phyloP scores from a whole-genome alignment of 2,888 invertebrate species.

The Phalangium opilio region DNA sequence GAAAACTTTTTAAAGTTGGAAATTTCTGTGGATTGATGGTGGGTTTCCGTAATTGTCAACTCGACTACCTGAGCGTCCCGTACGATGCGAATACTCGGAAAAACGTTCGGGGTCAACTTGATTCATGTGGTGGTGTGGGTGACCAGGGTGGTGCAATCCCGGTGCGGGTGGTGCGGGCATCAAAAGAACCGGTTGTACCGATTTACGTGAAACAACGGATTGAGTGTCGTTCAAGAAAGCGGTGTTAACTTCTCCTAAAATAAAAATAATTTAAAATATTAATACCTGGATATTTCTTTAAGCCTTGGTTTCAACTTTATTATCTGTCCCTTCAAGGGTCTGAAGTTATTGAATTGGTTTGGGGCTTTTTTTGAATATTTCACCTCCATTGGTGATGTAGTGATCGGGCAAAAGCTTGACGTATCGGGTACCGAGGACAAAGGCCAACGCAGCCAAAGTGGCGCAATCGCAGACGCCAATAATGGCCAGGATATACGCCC shows the following conservation, averaged over 20 bases:
- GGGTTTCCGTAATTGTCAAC: too few species aligned
- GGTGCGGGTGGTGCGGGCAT: slow-evolving; percentile 53
- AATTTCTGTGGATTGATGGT: too few species aligned
- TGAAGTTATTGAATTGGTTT: too few species aligned
- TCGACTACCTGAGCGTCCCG: slow-evolving; percentile 8
- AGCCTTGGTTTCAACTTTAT: too few species aligned
- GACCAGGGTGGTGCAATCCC: slow-evolving; percentile 4
- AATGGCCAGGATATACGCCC: slow-evolving; percentile 84
- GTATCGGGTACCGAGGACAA: slow-evolving; percentile 79
- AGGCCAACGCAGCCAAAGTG: slow-evolving; percentile 74
- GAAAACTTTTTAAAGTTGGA: too few species aligned
- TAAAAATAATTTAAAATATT: too few species aligned
- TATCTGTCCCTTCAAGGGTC: too few species aligned
- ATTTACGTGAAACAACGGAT: slow-evolving; percentile 69
- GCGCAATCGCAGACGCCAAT: slow-evolving; percentile 70
- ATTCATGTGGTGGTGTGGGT: slow-evolving; percentile 14
- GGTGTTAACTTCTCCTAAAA: slow-evolving; percentile 76
- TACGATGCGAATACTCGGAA: slow-evolving; percentile 18
- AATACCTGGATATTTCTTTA: too few species aligned
- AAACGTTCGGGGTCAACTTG: slow-evolving; percentile 17
- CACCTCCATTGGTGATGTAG: slow-evolving; percentile 18
- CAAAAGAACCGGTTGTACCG: slow-evolving; percentile 68
- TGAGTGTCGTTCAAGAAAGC: slow-evolving; percentile 72
- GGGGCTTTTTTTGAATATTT: too few species aligned
- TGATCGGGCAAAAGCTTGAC: slow-evolving; percentile 42